Conservation (phyloP, 1,140 invertebrate genomes). For the Camponotus floridanus region DNA sequence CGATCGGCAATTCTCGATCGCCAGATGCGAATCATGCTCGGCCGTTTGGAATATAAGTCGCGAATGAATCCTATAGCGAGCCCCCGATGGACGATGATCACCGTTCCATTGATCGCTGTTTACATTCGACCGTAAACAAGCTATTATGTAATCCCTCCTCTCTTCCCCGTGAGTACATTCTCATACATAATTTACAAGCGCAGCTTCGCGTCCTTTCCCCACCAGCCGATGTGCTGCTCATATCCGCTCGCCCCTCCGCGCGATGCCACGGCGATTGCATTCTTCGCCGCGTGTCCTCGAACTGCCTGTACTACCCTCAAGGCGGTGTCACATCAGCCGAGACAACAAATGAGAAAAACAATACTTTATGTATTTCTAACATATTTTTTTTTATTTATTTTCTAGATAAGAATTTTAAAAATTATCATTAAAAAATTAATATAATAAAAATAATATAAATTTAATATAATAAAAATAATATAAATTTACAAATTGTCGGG, state of each 20-base stretch:
- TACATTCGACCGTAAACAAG: constrained; percentile 81
- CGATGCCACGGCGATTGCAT: constrained; percentile 41
- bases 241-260: constrained; percentile 46
- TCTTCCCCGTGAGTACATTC: constrained; percentile 72
- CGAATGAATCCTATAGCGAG: constrained; percentile 37
- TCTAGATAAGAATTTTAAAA: not conserved
- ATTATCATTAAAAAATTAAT: not conserved
- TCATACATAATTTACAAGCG: constrained; percentile 79
- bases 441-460: not conserved
- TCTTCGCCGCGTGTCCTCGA: constrained; percentile 35
- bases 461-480: no score
- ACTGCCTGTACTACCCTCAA: constrained; percentile 48
- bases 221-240: constrained; percentile 29
- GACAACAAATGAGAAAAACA: not conserved
- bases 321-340: constrained; percentile 23
- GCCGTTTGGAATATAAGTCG: constrained; percentile 16
- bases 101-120: constrained; percentile 79
- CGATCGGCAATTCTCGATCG: constrained; percentile 35
- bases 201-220: constrained; percentile 58
- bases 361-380: not conserved
- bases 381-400: not conserved
- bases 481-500: no score
- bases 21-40: constrained; percentile 41
- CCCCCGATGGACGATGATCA: constrained; percentile 55
- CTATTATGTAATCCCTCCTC: constrained; percentile 77